Conservation (phyloP, 2,113 vertebrate species). For the Andinoacara biseriatus region DNA sequence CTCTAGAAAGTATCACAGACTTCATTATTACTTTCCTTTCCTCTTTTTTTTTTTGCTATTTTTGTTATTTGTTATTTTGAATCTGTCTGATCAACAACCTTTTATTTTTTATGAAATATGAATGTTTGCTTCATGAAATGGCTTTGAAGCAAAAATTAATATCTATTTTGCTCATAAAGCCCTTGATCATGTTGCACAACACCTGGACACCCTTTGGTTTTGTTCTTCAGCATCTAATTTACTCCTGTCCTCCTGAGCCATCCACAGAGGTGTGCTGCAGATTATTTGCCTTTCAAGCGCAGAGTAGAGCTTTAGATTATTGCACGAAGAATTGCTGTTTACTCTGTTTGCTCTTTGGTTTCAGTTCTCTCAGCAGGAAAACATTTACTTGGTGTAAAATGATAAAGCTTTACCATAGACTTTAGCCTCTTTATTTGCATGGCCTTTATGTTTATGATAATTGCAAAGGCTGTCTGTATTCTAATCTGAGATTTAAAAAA, state of each 20-base stretch:
- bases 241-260: conserved; percentile 19
- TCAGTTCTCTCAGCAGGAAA: conserved; percentile 1
- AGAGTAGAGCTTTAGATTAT: conserved; percentile 46
- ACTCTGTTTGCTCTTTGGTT: conserved; percentile 25
- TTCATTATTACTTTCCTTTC: background rate
- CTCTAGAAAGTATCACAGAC: background rate
- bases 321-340: conserved; percentile 25
- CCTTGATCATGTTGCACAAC: background rate
- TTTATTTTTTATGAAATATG: background rate
- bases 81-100: background rate
- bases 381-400: background rate
- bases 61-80: background rate
- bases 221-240: background rate
- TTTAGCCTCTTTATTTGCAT: background rate
- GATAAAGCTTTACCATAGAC: background rate
- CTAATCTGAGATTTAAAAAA: background rate
- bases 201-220: background rate
- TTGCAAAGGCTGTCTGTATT: background rate
- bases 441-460: background rate
- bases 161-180: background rate
- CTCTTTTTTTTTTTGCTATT: background rate
- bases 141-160: background rate
- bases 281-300: conserved; percentile 19
- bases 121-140: background rate
- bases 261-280: conserved; percentile 1